Percentiles rank a stretch among this genome's conserved stretches.
Conservation (phyloP, 2,888 invertebrate species). For the Oligia strigilis region DNA sequence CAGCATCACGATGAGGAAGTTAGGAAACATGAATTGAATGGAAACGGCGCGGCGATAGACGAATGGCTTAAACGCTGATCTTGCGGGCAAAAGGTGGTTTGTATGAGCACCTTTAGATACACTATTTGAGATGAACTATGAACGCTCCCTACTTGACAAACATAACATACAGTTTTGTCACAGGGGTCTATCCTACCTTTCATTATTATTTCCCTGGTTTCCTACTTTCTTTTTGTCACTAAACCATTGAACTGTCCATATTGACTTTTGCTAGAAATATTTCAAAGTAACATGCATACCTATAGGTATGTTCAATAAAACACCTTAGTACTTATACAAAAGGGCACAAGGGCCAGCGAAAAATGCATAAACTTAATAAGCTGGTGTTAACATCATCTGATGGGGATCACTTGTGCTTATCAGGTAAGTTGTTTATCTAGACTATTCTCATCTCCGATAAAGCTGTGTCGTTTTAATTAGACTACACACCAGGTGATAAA, state of each 20-base stretch:
- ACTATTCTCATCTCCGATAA: neutral
- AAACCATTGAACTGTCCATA: neutral
- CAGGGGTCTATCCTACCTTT: neutral
- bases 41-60: neutral
- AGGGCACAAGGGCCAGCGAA: neutral
- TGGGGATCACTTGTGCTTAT: neutral
- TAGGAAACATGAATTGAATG: conserved; percentile 4
- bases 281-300: neutral
- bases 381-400: neutral
- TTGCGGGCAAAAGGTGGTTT: neutral
- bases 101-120: neutral
- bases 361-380: neutral
- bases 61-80: neutral
- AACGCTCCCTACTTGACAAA: neutral
- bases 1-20: neutral
- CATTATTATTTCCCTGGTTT: neutral
- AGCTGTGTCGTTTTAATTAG: neutral
- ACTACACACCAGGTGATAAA: neutral
- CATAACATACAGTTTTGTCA: too few relatives aligned
- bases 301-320: neutral
- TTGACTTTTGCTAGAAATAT: neutral
- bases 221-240: neutral
- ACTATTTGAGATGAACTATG: conserved; percentile 8
- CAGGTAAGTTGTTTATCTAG: neutral
- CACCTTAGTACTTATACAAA: neutral